phyloP scores from a whole-genome alignment of 2,797 vertebrate genomes.

The Calcarius lapponicus region DNA sequence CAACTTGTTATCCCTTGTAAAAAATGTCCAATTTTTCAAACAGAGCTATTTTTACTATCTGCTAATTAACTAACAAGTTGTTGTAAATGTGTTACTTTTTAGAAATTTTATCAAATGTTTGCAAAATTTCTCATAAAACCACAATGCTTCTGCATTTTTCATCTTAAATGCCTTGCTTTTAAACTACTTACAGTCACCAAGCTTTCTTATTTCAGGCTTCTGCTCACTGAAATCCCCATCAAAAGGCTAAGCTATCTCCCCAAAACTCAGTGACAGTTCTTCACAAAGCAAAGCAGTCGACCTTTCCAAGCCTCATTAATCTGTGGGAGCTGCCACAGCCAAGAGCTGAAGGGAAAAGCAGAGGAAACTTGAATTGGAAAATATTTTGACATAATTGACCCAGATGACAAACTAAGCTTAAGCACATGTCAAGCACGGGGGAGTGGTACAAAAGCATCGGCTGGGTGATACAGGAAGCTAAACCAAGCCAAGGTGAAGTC shows the following conservation, averaged over 20 bases:
- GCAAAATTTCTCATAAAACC: background rate
- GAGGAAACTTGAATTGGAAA: conserved; percentile 73
- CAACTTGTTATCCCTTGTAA: background rate
- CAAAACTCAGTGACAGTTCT: conserved; percentile 39
- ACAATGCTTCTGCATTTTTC: background rate
- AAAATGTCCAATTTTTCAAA: background rate
- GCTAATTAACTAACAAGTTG: background rate
- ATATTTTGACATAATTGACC: conserved; percentile 80
- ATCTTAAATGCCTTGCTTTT: background rate
- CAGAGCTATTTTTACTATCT: background rate
- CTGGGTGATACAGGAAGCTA: conserved; percentile 19
- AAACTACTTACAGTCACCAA: background rate
- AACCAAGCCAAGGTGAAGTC: conserved; percentile 52
- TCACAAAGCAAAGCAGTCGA: conserved; percentile 50
- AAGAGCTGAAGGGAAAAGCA: conserved; percentile 62
- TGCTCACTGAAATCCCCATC: conserved; percentile 8
- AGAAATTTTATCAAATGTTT: background rate
- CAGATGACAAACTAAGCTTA: conserved; percentile 80
- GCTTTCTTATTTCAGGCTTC: background rate
- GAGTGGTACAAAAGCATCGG: conserved; percentile 52
- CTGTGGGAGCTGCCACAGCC: conserved; percentile 66
- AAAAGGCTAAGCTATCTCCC: conserved; percentile 11
- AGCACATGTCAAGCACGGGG: conserved; percentile 71
- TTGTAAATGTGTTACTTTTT: background rate
- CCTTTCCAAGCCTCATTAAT: conserved; percentile 75